These are phyloP conservation scores for Rhinatrema bivittatum DNA, from an alignment of 2,797 vertebrate genomes.

Conservation along the genomic window DNA sequence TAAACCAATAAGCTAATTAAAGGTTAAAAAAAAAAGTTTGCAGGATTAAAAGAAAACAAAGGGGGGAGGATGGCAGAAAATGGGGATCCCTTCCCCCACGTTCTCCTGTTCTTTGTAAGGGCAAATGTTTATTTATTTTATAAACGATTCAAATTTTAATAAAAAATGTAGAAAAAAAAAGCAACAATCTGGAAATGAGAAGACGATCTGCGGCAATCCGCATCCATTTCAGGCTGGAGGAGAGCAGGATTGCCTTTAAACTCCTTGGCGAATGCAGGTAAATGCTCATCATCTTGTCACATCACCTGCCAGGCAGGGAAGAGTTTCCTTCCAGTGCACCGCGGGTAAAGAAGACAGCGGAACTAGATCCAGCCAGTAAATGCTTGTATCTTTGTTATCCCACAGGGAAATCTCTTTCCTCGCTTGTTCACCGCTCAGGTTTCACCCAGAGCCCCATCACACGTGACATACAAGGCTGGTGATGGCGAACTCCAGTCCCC, in stretches of 20 bases:
- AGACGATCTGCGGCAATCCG: slow-evolving; percentile 6
- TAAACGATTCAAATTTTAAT: slow-evolving; percentile 23
- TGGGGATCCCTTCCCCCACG: neutral
- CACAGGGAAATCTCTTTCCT: too few relatives aligned
- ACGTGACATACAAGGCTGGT: too few relatives aligned
- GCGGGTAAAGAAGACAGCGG: too few relatives aligned
- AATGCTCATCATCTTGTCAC: slow-evolving; percentile 16
- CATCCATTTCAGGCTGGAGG: slow-evolving; percentile 18
- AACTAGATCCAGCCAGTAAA: too few relatives aligned
- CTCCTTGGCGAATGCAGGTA: slow-evolving; percentile 13
- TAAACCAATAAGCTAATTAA: too few relatives aligned
- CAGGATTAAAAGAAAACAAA: neutral
- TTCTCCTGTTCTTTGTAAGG: too few relatives aligned
- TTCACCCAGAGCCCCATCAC: too few relatives aligned
- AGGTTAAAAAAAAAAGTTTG: neutral
- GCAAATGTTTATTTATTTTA: slow-evolving; percentile 19
- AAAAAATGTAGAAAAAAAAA: slow-evolving; percentile 12
- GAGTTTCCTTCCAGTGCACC: too few relatives aligned
- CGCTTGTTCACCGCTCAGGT: too few relatives aligned
- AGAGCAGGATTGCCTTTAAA: slow-evolving; percentile 19
- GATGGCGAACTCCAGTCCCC: too few relatives aligned
- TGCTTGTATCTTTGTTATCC: too few relatives aligned
- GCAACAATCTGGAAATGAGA: slow-evolving; percentile 24
- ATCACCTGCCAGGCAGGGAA: slow-evolving; percentile 20
- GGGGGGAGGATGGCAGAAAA: rapidly evolving